Percentiles rank a stretch among this genome's conserved stretches.
These are phyloP conservation scores for Campopleginae sp. DNA, from an alignment of 2,888 invertebrate genomes.

Conservation along the genomic window DNA sequence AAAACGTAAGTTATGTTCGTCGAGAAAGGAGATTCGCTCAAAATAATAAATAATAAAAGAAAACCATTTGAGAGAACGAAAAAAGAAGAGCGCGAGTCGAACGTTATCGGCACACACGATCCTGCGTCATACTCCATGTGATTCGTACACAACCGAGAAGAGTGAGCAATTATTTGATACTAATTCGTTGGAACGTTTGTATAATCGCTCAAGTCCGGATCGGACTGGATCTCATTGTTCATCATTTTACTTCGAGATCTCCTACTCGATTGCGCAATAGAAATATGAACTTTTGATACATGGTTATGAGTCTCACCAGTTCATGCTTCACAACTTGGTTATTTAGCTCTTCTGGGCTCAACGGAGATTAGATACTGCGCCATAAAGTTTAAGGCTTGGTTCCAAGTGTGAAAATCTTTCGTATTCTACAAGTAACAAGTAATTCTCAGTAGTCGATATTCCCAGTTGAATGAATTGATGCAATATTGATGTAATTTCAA, in stretches of 20 bases:
- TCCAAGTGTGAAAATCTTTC: background rate
- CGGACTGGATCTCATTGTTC: conserved; percentile 78
- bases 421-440: background rate
- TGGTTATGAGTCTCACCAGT: background rate
- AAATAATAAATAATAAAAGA: background rate
- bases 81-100: background rate
- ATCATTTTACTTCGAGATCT: conserved; percentile 14
- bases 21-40: background rate
- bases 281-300: conserved; percentile 23
- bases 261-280: conserved; percentile 22
- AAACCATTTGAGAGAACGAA: background rate
- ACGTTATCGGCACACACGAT: background rate
- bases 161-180: conserved; percentile 52
- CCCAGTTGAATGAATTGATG: background rate
- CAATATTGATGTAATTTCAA: background rate
- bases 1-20: background rate
- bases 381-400: background rate
- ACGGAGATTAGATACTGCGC: background rate
- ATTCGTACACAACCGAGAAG: conserved; percentile 29
- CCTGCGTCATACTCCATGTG: conserved; percentile 5
- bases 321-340: background rate
- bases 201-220: conserved; percentile 76
- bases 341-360: background rate
- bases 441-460: background rate
- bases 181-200: conserved; percentile 53